phyloP scores from a whole-genome alignment of 2,888 invertebrate genomes.

The Philonicus albiceps region DNA sequence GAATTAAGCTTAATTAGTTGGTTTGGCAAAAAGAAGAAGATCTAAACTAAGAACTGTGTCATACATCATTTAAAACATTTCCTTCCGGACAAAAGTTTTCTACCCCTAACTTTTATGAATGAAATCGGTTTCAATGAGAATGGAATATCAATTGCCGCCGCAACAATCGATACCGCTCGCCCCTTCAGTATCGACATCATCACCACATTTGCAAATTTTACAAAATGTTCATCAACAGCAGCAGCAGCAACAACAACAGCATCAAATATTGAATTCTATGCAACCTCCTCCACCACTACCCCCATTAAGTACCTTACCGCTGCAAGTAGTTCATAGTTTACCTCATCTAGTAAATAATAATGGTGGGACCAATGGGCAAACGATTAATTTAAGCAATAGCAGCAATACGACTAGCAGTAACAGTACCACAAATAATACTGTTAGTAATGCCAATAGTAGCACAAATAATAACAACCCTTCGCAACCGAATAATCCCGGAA shows the following conservation, averaged over 20 bases:
- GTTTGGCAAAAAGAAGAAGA: not conserved
- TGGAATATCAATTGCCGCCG: slow-evolving; percentile 64
- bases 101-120: slow-evolving; percentile 48
- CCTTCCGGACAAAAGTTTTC: not conserved
- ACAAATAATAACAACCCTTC: slow-evolving; percentile 51
- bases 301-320: slow-evolving; percentile 58
- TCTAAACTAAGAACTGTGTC: not conserved
- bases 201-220: slow-evolving; percentile 55
- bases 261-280: slow-evolving; percentile 57
- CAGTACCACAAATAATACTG: slow-evolving; percentile 49
- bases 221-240: slow-evolving; percentile 56
- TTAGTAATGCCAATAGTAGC: slow-evolving; percentile 45
- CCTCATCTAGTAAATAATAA: slow-evolving; percentile 56
- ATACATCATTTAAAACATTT: not conserved
- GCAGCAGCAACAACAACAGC: slow-evolving; percentile 50
- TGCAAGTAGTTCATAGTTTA: slow-evolving; percentile 62
- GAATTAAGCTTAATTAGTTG: not conserved
- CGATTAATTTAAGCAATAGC: slow-evolving; percentile 47
- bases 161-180: slow-evolving; percentile 59
- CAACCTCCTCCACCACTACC: slow-evolving; percentile 57
- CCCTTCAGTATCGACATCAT: slow-evolving; percentile 50
- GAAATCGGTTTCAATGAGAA: slow-evolving; percentile 57
- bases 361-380: slow-evolving; percentile 41
- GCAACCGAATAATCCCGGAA: slow-evolving; percentile 52
- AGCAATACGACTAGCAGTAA: slow-evolving; percentile 32